Evolutionary conservation across 2,888 invertebrate species (phyloP), one percentile per base, ranked within the genome.

Genomic region (Antitype chi): DNA sequence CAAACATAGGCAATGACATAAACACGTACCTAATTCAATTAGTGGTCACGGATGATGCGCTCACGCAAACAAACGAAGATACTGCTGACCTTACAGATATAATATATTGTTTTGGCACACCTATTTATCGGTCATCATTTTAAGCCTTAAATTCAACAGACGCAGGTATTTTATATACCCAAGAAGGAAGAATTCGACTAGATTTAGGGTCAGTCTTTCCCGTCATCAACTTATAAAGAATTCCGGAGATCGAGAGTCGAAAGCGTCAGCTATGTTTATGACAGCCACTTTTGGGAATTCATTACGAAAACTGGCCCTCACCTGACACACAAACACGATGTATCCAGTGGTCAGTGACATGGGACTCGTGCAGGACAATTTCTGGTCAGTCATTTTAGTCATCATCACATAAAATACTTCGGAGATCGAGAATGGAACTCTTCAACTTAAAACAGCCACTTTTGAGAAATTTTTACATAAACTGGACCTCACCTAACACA

Each of bases 281-380:
- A n/a, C n/a, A n/a, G n/a, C n/a, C n/a, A n/a, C n/a, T 25, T 38
- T n/a, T 15, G 49, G 13, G 15, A 49, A 4, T 15, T 49, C 15
- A 17, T 1, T 69, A 6, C 7, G 17, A 20, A 69, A 23, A 57
- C 1, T 7, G 38, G 15, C 2, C 49, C 32, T 32, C 15, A 49
- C 98, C 97, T 98, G 98, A 86, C 98, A 96, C 25, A 97, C 97
- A 89, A 98, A 98, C 87, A 98, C 98, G 84, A 98, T 96, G 92
- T 98, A 98, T 7, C 98, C n/a, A n/a, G n/a, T n/a, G n/a, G n/a
- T n/a, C 98, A 0, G 98, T 98, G 71, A 98, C 95, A 85, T 98
- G 98, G 4, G 98, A 98, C 92, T 98, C 98, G 90, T 98, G 98
- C 49, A 98, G 94, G 67, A 98, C 98, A 97, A 63, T 38, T 62